These are phyloP conservation scores for Saguinus midas DNA, from an alignment of 2,113 vertebrate species.

Conservation along the genomic window DNA sequence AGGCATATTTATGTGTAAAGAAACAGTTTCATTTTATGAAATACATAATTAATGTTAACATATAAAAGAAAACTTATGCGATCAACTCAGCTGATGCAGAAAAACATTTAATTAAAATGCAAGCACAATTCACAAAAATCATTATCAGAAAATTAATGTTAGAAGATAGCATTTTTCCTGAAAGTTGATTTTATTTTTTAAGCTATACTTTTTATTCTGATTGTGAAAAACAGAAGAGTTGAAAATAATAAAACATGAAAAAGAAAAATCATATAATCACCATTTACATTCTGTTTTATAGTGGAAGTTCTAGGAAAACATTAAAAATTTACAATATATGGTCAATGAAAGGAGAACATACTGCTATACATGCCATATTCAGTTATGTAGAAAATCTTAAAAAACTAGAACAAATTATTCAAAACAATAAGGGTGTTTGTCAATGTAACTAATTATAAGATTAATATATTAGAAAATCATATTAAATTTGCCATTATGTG, in stretches of 20 bases:
- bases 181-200: not conserved
- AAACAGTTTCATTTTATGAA: not conserved
- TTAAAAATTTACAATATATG: not conserved
- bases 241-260: not conserved
- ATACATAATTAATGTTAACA: not conserved
- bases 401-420: not conserved
- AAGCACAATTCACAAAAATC: constrained; percentile 1
- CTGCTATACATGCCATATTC: not conserved
- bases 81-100: not conserved
- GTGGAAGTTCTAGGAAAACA: not conserved
- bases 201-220: not conserved
- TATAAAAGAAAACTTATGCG: not conserved
- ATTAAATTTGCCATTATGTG: constrained; percentile 8
- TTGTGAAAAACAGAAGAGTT: not conserved
- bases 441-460: not conserved
- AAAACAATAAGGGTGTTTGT: not conserved
- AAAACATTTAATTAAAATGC: not conserved
- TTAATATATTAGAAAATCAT: not conserved
- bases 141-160: not conserved
- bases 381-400: not conserved
- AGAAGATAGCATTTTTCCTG: not conserved
- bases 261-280: not conserved
- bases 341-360: not conserved
- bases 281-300: not conserved
- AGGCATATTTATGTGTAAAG: not conserved